Evolutionary conservation across 2,113 vertebrate genomes (phyloP).

Genomic region (Corythoichthys intestinalis): DNA sequence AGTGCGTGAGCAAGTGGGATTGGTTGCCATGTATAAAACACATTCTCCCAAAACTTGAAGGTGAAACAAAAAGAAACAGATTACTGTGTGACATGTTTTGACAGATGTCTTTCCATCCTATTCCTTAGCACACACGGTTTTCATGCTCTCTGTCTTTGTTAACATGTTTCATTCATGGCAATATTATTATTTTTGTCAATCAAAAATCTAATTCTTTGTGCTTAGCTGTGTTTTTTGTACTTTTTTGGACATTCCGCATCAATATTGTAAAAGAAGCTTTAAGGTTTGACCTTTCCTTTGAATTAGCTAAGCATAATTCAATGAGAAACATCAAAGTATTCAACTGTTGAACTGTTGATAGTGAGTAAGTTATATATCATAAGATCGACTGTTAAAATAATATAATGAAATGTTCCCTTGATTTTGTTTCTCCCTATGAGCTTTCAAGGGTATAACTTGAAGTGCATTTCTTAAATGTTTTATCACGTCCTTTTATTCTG

Average conservation of each 20-base stretch:
- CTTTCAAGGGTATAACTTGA: neutral
- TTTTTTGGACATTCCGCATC: neutral
- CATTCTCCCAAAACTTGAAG: slow-evolving; percentile 60
- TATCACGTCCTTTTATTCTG: slow-evolving; percentile 44
- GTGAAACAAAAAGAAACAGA: slow-evolving; percentile 65
- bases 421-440: neutral
- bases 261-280: neutral
- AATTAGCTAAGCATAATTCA: neutral
- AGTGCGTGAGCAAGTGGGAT: slow-evolving; percentile 24
- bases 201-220: slow-evolving; percentile 8
- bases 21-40: slow-evolving; percentile 47
- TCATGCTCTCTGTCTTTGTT: slow-evolving; percentile 23
- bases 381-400: neutral
- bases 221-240: slow-evolving; percentile 2
- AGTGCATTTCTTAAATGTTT: slow-evolving; percentile 9
- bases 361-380: neutral
- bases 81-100: slow-evolving; percentile 61
- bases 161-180: slow-evolving; percentile 27
- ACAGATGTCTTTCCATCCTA: slow-evolving; percentile 49
- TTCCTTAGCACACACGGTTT: slow-evolving; percentile 9
- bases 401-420: neutral
- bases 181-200: slow-evolving; percentile 20
- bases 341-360: neutral
- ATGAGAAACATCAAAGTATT: neutral
- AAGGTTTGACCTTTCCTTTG: neutral